A percentile compares a stretch with the other conserved stretches of the same genome.
Evolutionary conservation across 2,113 vertebrate species (phyloP).

Genomic region (Pachyramphus minor): DNA sequence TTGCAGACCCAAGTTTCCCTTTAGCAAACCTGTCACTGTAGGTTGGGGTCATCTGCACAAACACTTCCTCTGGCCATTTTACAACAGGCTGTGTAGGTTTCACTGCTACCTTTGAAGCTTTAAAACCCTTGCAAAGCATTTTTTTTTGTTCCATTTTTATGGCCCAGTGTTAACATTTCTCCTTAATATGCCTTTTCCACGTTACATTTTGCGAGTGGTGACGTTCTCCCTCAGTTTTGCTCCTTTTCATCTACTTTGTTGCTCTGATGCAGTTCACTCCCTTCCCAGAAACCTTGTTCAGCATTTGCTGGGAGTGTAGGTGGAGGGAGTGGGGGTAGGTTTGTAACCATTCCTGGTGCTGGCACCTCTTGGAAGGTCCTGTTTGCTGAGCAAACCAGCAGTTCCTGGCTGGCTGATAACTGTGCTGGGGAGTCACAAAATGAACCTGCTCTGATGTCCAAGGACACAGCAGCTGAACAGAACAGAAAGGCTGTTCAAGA

Average conservation of each 20-base stretch:
- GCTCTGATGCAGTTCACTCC: background rate
- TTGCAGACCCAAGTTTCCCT: background rate
- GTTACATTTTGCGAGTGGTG: background rate
- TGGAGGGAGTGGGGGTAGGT: background rate
- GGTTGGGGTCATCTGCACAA: background rate
- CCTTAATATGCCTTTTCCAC: background rate
- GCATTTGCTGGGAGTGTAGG: background rate
- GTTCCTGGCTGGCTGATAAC: background rate
- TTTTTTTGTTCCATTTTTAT: background rate
- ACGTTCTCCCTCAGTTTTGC: background rate
- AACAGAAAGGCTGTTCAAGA: background rate
- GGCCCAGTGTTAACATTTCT: background rate
- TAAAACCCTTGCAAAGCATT: background rate
- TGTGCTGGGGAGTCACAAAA: background rate
- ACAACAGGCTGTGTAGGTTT: background rate
- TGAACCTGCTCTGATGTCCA: background rate
- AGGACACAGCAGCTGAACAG: background rate
- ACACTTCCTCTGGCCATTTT: background rate
- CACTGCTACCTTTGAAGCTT: background rate
- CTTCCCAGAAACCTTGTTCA: background rate
- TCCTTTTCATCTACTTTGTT: background rate
- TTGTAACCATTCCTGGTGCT: background rate
- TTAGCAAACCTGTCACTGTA: background rate
- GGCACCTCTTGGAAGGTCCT: background rate
- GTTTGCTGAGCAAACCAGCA: conserved; percentile 13